phyloP scores from a whole-genome alignment of 2,113 vertebrate species.

The Synodontis membranacea region DNA sequence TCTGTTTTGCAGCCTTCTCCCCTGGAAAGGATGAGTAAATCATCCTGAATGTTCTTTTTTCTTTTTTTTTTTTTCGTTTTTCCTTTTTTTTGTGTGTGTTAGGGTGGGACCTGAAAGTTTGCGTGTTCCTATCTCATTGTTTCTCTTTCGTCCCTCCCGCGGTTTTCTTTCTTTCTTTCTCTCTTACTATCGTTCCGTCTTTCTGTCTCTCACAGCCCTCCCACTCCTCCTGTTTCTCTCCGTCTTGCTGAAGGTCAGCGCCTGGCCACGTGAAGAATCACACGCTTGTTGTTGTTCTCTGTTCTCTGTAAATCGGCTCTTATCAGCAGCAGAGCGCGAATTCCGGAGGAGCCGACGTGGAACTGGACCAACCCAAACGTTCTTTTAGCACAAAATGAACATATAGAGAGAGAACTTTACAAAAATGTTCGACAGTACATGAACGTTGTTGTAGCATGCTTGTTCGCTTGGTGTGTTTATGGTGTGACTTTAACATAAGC shows the following conservation, averaged over 20 bases:
- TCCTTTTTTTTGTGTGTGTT: too few species aligned
- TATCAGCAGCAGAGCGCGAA: slow-evolving; percentile 28
- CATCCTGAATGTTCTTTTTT: background rate
- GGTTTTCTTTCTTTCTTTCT: slow-evolving; percentile 31
- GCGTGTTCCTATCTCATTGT: slow-evolving; percentile 2
- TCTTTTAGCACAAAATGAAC: background rate
- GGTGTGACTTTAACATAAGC: slow-evolving; percentile 17
- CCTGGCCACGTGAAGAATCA: slow-evolving; percentile 57
- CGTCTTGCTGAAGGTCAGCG: slow-evolving; percentile 58
- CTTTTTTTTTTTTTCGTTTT: background rate
- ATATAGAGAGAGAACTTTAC: background rate
- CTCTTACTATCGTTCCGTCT: background rate
- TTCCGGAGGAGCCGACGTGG: slow-evolving; percentile 12
- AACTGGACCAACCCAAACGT: slow-evolving; percentile 8
- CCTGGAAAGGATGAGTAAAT: slow-evolving; percentile 36
- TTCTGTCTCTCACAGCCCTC: slow-evolving; percentile 24
- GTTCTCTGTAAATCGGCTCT: slow-evolving; percentile 25
- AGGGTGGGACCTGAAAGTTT: slow-evolving; percentile 8
- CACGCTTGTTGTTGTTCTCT: slow-evolving; percentile 50
- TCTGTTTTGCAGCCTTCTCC: slow-evolving; percentile 20
- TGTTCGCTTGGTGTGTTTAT: background rate
- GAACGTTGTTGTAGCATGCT: background rate
- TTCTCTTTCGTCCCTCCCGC: slow-evolving; percentile 33
- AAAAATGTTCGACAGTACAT: background rate
- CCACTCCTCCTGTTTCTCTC: slow-evolving; percentile 27